Conservation (phyloP, 2,888 invertebrate genomes). For the Nomada ruficornis region DNA sequence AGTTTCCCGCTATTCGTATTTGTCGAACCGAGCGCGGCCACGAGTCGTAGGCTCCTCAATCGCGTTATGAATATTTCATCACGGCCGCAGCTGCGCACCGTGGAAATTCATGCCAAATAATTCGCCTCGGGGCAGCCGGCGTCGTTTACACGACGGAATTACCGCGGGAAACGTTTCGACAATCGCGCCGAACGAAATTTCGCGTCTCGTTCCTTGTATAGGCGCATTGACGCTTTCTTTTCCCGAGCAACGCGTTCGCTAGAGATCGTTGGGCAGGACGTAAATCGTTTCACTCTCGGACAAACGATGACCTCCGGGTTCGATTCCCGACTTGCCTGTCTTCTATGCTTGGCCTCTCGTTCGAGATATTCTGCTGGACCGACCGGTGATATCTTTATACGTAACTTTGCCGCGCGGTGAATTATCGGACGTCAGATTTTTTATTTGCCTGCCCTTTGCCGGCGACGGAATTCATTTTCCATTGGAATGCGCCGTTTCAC, state of each 20-base stretch:
- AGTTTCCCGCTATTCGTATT: constrained; percentile 24
- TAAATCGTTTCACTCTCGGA: not conserved
- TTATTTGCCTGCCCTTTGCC: constrained; percentile 50
- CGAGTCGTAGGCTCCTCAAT: constrained; percentile 42
- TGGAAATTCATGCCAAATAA: constrained; percentile 53
- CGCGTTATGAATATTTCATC: constrained; percentile 62
- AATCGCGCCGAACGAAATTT: not conserved
- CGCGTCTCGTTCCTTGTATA: not conserved
- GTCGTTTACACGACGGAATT: constrained; percentile 34
- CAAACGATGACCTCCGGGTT: not conserved
- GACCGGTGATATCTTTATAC: constrained; percentile 80
- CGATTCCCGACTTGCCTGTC: no score
- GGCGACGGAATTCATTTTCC: constrained; percentile 44
- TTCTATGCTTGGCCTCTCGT: no score
- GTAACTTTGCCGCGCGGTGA: constrained; percentile 63
- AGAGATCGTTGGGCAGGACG: not conserved
- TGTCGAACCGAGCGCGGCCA: constrained; percentile 32
- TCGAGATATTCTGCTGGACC: constrained; percentile 68
- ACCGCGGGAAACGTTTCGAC: constrained; percentile 21
- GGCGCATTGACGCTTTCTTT: no score
- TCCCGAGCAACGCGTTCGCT: no score
- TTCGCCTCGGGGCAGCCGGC: constrained; percentile 25
- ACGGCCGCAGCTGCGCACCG: constrained; percentile 30
- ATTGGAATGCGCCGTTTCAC: not conserved
- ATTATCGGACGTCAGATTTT: constrained; percentile 70